Conservation (phyloP, 1,140 invertebrate genomes). For the Himalopsyche phryganea region DNA sequence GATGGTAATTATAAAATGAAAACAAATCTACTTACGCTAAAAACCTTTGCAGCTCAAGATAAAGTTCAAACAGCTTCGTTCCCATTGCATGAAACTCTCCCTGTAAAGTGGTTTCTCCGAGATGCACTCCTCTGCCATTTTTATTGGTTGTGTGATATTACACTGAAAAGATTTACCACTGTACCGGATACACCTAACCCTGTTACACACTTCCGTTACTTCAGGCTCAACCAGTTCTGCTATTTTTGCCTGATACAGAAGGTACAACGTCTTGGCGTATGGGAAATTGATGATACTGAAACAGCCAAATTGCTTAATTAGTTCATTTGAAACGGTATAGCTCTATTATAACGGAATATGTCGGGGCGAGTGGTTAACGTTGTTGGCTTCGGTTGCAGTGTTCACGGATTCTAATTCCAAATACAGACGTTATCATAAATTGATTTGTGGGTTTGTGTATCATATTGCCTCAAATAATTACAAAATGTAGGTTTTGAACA, state of each 20-base stretch:
- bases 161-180: constrained; percentile 40
- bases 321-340: no score
- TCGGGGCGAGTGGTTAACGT: no score
- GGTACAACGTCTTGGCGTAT: constrained; percentile 68
- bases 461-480: no score
- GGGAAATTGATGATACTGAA: constrained; percentile 65
- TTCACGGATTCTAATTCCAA: no score
- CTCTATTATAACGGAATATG: no score
- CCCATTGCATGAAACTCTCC: constrained; percentile 69
- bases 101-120: constrained; percentile 48
- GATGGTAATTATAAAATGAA: background rate
- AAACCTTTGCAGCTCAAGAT: constrained; percentile 84
- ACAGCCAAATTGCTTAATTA: constrained; percentile 34
- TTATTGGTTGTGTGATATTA: constrained; percentile 45
- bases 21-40: constrained; percentile 44
- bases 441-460: no score
- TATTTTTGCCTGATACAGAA: constrained; percentile 74
- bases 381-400: no score
- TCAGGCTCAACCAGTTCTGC: constrained; percentile 67
- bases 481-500: no score
- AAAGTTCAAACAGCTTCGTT: constrained; percentile 86
- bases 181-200: constrained; percentile 61
- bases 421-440: no score
- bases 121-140: constrained; percentile 48
- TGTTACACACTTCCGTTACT: constrained; percentile 68